Conservation (phyloP, 2,888 invertebrate genomes). For the Rhamphomyia laevipes region DNA sequence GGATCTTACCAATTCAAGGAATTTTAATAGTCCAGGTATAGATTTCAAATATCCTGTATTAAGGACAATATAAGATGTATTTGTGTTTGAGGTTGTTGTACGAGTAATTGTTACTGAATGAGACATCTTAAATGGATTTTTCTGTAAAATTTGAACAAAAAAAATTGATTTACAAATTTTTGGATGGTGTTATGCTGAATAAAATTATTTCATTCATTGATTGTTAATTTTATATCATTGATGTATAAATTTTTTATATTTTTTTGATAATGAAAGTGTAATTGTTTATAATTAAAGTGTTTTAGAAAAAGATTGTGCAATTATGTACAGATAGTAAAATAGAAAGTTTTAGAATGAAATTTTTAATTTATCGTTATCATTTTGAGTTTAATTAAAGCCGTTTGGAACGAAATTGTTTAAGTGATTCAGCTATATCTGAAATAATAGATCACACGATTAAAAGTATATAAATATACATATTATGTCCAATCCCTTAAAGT, state of each 20-base stretch:
- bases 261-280: neutral
- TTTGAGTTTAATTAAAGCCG: no score
- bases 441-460: no score
- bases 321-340: no score
- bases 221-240: no score
- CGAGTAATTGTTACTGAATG: constrained; percentile 79
- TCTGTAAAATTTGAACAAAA: neutral
- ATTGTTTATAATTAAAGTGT: neutral
- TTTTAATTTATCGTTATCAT: no score
- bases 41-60: constrained; percentile 73
- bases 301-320: neutral
- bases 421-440: no score
- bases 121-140: constrained; percentile 59
- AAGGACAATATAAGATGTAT: constrained; percentile 62
- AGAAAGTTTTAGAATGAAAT: no score
- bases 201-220: no score
- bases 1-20: constrained; percentile 60
- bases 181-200: neutral
- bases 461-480: no score
- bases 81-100: constrained; percentile 69
- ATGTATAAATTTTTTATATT: neutral
- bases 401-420: no score
- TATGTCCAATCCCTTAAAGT: no score
- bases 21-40: constrained; percentile 65
- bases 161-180: neutral